A percentile compares a stretch with the other conserved stretches of the same genome.
These are phyloP conservation scores for Tribolium freemani DNA, from an alignment of 2,888 invertebrate species.

Conservation along the genomic window DNA sequence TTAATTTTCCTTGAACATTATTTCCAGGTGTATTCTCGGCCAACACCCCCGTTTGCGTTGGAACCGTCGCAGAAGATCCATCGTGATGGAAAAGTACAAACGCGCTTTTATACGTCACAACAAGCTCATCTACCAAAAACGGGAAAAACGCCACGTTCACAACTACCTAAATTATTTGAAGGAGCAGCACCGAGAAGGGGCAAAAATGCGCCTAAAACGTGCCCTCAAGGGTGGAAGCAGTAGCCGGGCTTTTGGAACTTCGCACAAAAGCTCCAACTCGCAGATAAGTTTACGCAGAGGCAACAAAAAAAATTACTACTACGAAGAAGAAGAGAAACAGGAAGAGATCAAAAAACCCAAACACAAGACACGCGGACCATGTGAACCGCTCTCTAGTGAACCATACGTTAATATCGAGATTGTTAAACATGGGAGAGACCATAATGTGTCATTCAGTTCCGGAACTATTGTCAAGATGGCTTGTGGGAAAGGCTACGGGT, in stretches of 20 bases:
- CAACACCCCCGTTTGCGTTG: slow-evolving; percentile 90
- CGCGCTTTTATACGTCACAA: slow-evolving; percentile 59
- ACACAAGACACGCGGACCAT: slow-evolving; percentile 72
- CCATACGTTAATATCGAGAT: slow-evolving; percentile 79
- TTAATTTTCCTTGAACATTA: slow-evolving; percentile 10
- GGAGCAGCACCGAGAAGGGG: slow-evolving; percentile 3
- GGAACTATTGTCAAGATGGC: slow-evolving; percentile 83
- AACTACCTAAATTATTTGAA: slow-evolving; percentile 64
- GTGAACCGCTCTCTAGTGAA: slow-evolving; percentile 77
- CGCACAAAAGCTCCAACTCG: slow-evolving; percentile 60
- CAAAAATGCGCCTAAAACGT: slow-evolving; percentile 46
- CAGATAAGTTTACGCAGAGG: slow-evolving; percentile 58
- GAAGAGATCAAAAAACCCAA: slow-evolving; percentile 55
- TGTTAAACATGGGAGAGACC: slow-evolving; percentile 79
- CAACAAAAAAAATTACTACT: slow-evolving; percentile 53
- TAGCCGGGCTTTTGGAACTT: slow-evolving; percentile 61
- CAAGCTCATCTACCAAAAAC: slow-evolving; percentile 53
- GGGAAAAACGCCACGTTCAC: slow-evolving; percentile 57
- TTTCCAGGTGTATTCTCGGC: slow-evolving; percentile 80
- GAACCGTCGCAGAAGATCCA: slow-evolving; percentile 79
- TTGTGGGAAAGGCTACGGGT: slow-evolving; percentile 83
- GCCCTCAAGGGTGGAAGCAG: slow-evolving; percentile 62
- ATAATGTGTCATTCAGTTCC: slow-evolving; percentile 80
- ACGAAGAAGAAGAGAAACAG: slow-evolving; percentile 53
- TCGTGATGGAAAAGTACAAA: slow-evolving; percentile 65